phyloP scores from a whole-genome alignment of 2,888 invertebrate species.

The Cantharis flavilabris region DNA sequence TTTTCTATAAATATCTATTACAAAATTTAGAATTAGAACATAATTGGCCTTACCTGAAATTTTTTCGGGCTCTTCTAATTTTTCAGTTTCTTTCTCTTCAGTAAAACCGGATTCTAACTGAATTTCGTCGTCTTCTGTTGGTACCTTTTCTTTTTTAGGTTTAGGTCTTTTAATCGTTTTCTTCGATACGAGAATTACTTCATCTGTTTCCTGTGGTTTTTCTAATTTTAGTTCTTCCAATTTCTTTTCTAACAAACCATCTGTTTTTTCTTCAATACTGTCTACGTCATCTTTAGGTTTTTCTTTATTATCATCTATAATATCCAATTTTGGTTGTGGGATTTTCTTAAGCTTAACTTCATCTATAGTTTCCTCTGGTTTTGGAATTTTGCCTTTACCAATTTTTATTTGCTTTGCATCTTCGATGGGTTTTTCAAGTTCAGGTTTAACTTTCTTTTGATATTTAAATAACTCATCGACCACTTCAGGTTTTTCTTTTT shows the following conservation, averaged over 20 bases:
- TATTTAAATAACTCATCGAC: conserved; percentile 39
- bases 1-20: background rate
- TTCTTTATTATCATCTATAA: conserved; percentile 30
- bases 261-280: conserved; percentile 58
- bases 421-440: conserved; percentile 33
- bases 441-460: conserved; percentile 38
- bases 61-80: background rate
- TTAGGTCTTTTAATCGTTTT: conserved; percentile 23
- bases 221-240: conserved; percentile 49
- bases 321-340: conserved; percentile 47
- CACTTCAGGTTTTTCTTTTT: conserved; percentile 47
- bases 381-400: conserved; percentile 56
- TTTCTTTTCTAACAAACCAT: conserved; percentile 6
- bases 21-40: background rate
- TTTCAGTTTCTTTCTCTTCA: background rate
- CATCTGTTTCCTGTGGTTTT: conserved; percentile 32
- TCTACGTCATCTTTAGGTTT: conserved; percentile 47
- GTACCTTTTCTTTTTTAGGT: conserved; percentile 29
- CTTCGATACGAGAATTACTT: conserved; percentile 22
- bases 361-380: conserved; percentile 44
- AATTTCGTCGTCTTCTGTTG: conserved; percentile 35
- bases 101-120: conserved; percentile 7
- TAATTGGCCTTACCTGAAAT: background rate
- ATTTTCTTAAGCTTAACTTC: conserved; percentile 51
- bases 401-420: conserved; percentile 50